phyloP scores from a whole-genome alignment of 2,113 vertebrate species.

The Cercocebus atys region DNA sequence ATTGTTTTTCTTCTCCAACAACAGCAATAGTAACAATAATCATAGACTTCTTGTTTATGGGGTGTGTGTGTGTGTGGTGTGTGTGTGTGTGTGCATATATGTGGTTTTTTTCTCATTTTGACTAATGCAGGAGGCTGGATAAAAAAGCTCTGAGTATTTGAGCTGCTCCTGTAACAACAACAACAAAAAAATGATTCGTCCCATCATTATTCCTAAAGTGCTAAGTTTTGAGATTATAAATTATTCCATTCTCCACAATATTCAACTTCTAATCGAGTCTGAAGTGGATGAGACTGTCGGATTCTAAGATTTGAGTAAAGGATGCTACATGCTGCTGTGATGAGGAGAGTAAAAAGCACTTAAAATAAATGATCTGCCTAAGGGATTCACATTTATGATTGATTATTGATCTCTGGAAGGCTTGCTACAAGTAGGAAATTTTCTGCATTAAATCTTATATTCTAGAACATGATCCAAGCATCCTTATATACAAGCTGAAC shows the following conservation, averaged over 20 bases:
- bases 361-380: constrained; percentile 58
- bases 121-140: background rate
- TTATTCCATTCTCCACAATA: constrained; percentile 15
- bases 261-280: constrained; percentile 56
- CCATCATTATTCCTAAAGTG: constrained; percentile 45
- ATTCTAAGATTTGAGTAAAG: constrained; percentile 52
- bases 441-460: background rate
- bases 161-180: constrained; percentile 21
- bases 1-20: background rate
- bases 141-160: constrained; percentile 14
- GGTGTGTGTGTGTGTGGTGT: background rate
- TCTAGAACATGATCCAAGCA: background rate
- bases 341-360: constrained; percentile 25
- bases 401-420: constrained; percentile 60
- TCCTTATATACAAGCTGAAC: background rate
- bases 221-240: constrained; percentile 59
- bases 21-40: background rate
- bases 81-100: background rate
- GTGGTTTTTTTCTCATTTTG: background rate
- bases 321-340: background rate
- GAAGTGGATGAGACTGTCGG: constrained; percentile 54
- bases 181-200: constrained; percentile 47
- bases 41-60: background rate
- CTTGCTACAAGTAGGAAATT: constrained; percentile 24
- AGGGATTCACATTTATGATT: constrained; percentile 53